Conservation (phyloP, 2,797 vertebrate species). For the Sebastes paucispinis region DNA sequence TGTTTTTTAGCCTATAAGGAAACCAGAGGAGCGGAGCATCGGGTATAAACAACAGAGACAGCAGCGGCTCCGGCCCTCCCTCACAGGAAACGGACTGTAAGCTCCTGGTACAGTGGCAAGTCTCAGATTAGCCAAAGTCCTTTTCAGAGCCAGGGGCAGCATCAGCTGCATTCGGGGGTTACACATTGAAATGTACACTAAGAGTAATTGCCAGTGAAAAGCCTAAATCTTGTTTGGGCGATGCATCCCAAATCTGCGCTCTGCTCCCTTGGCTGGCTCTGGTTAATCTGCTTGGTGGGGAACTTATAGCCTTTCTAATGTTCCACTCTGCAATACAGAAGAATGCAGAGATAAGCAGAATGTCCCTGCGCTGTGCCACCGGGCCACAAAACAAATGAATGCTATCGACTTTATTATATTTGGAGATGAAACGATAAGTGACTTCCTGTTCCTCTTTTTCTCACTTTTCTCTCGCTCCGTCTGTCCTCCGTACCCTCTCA, state of each 20-base stretch:
- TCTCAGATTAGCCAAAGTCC: constrained; percentile 65
- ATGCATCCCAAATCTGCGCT: constrained; percentile 74
- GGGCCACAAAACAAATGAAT: constrained; percentile 51
- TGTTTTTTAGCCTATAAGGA: not conserved
- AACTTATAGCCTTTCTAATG: constrained; percentile 63
- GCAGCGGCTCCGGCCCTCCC: not conserved
- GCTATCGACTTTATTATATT: constrained; percentile 32
- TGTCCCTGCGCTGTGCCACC: constrained; percentile 8
- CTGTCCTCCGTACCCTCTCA: constrained; percentile 12
- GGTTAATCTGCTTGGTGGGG: constrained; percentile 74
- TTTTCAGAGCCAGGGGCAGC: constrained; percentile 47
- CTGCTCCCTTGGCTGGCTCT: constrained; percentile 57
- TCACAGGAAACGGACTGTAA: constrained; percentile 43
- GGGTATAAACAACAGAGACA: constrained; percentile 22
- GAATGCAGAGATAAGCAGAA: constrained; percentile 64
- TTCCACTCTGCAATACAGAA: constrained; percentile 55
- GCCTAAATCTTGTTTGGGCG: constrained; percentile 72
- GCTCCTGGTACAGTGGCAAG: constrained; percentile 39
- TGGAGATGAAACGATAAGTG: constrained; percentile 26
- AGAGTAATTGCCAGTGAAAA: constrained; percentile 77
- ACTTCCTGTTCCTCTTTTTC: not conserved
- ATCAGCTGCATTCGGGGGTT: constrained; percentile 34
- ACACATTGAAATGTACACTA: constrained; percentile 62
- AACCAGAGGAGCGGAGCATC: constrained; percentile 1
- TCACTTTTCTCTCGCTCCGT: not conserved